These are phyloP conservation scores for Acridotheres tristis DNA, from an alignment of 2,797 vertebrate species.

Conservation along the genomic window DNA sequence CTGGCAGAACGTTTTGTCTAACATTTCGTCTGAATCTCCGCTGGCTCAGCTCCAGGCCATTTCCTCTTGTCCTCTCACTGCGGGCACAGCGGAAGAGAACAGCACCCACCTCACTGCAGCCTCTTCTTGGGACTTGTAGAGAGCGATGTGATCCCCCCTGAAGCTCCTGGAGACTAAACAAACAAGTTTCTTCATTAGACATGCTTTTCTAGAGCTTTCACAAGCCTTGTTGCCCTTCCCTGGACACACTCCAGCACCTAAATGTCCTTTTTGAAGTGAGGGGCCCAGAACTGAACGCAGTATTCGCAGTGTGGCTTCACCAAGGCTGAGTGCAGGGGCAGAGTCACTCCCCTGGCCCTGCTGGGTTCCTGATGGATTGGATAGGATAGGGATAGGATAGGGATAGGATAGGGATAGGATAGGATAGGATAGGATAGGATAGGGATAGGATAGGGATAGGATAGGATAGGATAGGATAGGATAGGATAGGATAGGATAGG, in stretches of 20 bases:
- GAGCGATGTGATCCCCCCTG: no score
- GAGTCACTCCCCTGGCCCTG: not conserved
- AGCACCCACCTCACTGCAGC: not conserved
- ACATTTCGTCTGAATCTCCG: not conserved
- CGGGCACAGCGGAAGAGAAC: not conserved
- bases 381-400: no score
- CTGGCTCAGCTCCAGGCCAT: not conserved
- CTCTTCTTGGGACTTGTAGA: not conserved
- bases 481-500: no score
- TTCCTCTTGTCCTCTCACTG: not conserved
- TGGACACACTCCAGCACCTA: accelerated
- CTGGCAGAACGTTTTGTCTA: not conserved
- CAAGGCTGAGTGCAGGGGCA: not conserved
- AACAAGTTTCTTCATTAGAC: not conserved
- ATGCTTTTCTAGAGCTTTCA: not conserved
- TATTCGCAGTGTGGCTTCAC: not conserved
- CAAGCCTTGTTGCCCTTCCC: not conserved
- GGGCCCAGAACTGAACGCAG: not conserved
- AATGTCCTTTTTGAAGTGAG: not conserved
- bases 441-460: no score
- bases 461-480: no score
- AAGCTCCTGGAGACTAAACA: not conserved
- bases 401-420: no score
- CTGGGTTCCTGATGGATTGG: no score
- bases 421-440: no score